A percentile compares a stretch with the other conserved stretches of the same genome.
phyloP scores from a whole-genome alignment of 2,113 vertebrate genomes.

The Grantiella picta region DNA sequence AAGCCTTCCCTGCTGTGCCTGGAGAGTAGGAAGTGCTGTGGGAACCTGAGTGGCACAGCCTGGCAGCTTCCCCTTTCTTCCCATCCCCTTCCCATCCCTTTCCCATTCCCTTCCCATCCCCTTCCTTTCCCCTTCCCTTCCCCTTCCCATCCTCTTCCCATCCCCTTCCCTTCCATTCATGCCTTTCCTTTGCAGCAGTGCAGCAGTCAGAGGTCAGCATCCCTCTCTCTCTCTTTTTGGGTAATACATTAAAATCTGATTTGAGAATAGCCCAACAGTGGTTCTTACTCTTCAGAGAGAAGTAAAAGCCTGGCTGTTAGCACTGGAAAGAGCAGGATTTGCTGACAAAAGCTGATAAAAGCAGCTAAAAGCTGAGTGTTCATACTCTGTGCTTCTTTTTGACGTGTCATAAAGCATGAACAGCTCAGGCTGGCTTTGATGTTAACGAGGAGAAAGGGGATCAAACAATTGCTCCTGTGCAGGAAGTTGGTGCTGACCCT shows the following conservation, averaged over 20 bases:
- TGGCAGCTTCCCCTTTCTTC: background rate
- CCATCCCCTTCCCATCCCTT: too few species aligned
- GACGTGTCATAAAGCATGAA: background rate
- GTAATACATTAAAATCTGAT: background rate
- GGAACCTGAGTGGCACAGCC: background rate
- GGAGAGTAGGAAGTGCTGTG: background rate
- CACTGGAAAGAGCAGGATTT: background rate
- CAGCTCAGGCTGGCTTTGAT: background rate
- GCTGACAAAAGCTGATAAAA: background rate
- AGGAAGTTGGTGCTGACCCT: background rate
- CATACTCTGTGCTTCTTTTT: background rate
- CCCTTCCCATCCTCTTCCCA: too few species aligned
- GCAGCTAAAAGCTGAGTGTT: background rate
- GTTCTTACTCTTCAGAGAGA: background rate
- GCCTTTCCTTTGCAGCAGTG: background rate
- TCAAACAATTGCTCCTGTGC: background rate
- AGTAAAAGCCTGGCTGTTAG: background rate
- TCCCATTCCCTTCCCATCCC: too few species aligned
- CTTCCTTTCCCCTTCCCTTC: too few species aligned
- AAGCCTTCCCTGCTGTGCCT: background rate
- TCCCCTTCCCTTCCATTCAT: background rate
- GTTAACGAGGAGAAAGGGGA: background rate
- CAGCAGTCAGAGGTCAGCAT: background rate
- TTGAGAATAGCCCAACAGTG: background rate
- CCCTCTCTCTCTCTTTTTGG: background rate